Conservation (phyloP, 2,113 vertebrate genomes). For the Penelope pileata region DNA sequence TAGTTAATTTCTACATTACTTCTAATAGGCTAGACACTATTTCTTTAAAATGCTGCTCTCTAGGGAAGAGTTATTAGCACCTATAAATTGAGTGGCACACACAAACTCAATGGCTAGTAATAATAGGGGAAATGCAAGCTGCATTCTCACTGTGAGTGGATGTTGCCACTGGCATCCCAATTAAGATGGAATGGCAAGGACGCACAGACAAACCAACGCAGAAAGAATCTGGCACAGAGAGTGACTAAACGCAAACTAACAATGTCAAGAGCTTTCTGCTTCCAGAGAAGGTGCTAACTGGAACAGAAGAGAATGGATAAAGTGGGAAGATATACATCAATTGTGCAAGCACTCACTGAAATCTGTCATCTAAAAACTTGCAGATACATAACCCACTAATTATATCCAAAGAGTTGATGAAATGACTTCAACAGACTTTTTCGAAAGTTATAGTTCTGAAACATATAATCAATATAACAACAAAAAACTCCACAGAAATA, state of each 20-base stretch:
- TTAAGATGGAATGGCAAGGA: conserved; percentile 54
- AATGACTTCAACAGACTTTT: neutral
- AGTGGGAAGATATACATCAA: neutral
- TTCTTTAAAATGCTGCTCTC: conserved; percentile 68
- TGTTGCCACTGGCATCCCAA: conserved; percentile 56
- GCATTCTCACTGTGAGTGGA: neutral
- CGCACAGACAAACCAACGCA: conserved; percentile 17
- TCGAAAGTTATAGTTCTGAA: neutral
- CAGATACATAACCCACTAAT: neutral
- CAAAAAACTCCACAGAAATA: neutral
- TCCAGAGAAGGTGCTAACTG: conserved; percentile 6
- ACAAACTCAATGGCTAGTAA: conserved; percentile 57
- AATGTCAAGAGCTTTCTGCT: neutral
- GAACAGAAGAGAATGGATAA: neutral
- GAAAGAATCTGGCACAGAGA: conserved; percentile 39
- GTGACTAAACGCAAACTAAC: neutral
- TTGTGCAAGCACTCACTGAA: neutral
- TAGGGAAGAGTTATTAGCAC: conserved; percentile 72
- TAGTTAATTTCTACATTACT: conserved; percentile 52
- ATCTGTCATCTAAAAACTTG: neutral
- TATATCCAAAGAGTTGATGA: neutral
- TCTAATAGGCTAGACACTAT: conserved; percentile 50
- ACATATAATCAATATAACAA: neutral
- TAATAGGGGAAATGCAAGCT: conserved; percentile 55
- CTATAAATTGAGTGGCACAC: conserved; percentile 59